A percentile compares a stretch with the other conserved stretches of the same genome.
phyloP scores from a whole-genome alignment of 2,113 vertebrate species.

The Illadopsis cleaveri region DNA sequence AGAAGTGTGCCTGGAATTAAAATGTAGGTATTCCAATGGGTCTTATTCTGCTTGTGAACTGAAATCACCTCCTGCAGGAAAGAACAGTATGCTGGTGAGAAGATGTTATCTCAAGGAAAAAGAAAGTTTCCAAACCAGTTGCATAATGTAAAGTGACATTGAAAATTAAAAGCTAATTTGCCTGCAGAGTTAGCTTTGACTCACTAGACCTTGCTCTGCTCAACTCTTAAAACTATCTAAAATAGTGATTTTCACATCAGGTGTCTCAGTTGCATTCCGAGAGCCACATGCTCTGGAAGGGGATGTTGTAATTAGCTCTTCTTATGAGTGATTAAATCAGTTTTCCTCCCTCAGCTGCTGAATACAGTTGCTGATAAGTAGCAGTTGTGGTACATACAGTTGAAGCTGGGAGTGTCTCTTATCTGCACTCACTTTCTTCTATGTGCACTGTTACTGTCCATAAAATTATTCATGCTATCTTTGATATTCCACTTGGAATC shows the following conservation, averaged over 20 bases:
- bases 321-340: neutral
- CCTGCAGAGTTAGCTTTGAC: neutral
- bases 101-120: neutral
- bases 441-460: neutral
- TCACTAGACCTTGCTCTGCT: neutral
- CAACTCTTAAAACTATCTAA: neutral
- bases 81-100: neutral
- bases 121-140: neutral
- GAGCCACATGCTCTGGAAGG: neutral
- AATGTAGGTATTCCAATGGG: neutral
- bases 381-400: neutral
- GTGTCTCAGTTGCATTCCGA: neutral
- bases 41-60: neutral
- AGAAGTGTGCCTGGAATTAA: neutral
- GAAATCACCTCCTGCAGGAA: neutral
- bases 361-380: neutral
- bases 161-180: conserved; percentile 20
- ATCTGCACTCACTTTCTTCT: neutral
- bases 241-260: neutral
- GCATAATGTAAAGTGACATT: neutral
- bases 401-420: neutral
- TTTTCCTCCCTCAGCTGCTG: conserved; percentile 8
- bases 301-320: neutral
- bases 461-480: neutral
- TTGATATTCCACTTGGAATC: neutral